These are phyloP conservation scores for Drosophila yakuba DNA, from an alignment of 1,140 invertebrate species.

Conservation along the genomic window DNA sequence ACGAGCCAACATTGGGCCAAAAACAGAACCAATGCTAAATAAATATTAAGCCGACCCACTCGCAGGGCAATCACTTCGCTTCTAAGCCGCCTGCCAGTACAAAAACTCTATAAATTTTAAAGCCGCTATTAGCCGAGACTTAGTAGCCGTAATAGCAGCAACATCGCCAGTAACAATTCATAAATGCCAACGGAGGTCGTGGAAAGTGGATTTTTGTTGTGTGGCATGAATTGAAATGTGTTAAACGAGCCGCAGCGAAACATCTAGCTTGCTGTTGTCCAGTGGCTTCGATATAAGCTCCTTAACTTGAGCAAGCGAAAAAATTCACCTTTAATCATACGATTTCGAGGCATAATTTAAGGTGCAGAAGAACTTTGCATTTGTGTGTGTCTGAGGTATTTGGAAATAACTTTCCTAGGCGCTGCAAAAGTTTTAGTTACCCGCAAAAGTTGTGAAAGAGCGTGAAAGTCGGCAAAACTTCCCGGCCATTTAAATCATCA, in stretches of 20 bases:
- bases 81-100: constrained; percentile 51
- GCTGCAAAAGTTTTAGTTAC: constrained; percentile 32
- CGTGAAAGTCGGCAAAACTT: constrained; percentile 23
- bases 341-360: constrained; percentile 17
- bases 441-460: constrained; percentile 30
- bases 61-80: constrained; percentile 54
- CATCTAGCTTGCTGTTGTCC: constrained; percentile 32
- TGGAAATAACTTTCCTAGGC: constrained; percentile 16
- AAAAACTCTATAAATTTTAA: constrained; percentile 79
- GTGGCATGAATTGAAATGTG: constrained; percentile 77
- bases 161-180: constrained; percentile 18
- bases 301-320: not conserved
- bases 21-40: constrained; percentile 26
- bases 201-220: constrained; percentile 39
- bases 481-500: constrained; percentile 67
- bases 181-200: constrained; percentile 32
- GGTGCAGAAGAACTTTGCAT: constrained; percentile 24
- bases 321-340: constrained; percentile 33
- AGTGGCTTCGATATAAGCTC: constrained; percentile 4
- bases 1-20: constrained; percentile 11
- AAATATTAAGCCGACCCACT: constrained; percentile 56
- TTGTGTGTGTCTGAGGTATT: constrained; percentile 21
- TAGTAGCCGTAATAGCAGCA: constrained; percentile 54
- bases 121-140: constrained; percentile 76
- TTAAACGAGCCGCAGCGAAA: constrained; percentile 54